Evolutionary conservation across 2,797 vertebrate species (phyloP).

Genomic region (Xenops minutus): DNA sequence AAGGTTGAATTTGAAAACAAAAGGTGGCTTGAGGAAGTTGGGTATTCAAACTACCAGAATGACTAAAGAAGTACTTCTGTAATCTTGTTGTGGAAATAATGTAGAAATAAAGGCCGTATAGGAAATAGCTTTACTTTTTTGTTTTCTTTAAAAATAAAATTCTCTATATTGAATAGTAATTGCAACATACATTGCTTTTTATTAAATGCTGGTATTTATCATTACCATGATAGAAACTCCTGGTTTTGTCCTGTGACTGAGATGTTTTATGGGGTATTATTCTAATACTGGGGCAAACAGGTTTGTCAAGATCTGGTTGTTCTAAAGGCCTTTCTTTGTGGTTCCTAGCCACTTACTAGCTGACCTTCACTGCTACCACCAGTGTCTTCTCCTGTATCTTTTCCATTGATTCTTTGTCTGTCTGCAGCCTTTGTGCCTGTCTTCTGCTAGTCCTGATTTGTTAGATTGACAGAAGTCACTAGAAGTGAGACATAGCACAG

Average conservation of each 20-base stretch:
- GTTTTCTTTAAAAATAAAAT: background rate
- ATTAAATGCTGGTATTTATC: background rate
- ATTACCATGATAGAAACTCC: background rate
- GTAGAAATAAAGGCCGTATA: background rate
- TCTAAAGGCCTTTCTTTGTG: background rate
- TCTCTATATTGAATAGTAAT: background rate
- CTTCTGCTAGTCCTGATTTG: background rate
- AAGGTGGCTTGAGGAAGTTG: background rate
- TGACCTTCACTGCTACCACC: background rate
- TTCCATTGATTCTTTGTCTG: background rate
- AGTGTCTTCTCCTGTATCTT: background rate
- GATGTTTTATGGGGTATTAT: background rate
- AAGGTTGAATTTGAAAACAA: background rate
- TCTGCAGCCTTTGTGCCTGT: background rate
- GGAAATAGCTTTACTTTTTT: background rate
- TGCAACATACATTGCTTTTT: background rate
- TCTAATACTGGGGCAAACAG: background rate
- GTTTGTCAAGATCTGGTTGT: background rate
- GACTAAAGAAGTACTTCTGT: background rate
- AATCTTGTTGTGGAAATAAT: background rate
- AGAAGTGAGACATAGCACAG: background rate
- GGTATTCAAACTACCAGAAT: background rate
- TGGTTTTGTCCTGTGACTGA: background rate
- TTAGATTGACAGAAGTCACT: background rate
- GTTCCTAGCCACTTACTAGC: background rate